A percentile compares a stretch with the other conserved stretches of the same genome.
Conservation (phyloP, 2,113 vertebrate genomes). For the Albula goreensis region DNA sequence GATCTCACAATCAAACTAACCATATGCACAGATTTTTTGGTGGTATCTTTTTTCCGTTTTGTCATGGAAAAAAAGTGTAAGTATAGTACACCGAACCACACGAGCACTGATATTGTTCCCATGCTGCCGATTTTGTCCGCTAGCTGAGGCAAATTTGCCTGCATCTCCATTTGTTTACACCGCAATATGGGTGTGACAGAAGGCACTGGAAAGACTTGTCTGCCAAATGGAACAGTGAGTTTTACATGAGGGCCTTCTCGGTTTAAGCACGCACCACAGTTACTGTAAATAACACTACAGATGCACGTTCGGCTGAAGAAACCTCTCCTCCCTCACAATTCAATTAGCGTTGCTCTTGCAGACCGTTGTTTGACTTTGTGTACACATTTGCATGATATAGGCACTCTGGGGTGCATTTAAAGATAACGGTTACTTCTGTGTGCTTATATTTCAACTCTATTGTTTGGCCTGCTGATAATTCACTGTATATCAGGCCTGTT, state of each 20-base stretch:
- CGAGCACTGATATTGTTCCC: neutral
- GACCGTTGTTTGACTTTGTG: neutral
- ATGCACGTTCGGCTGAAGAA: conserved; percentile 41
- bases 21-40: neutral
- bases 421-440: neutral
- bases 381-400: neutral
- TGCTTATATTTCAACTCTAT: neutral
- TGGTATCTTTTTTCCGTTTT: neutral
- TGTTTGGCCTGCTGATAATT: neutral
- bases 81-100: neutral
- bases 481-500: neutral
- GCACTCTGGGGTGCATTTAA: neutral
- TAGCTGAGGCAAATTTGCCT: neutral
- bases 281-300: conserved; percentile 39
- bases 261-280: conserved; percentile 37
- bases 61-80: neutral
- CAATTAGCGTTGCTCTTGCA: neutral
- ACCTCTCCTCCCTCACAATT: neutral
- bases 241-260: conserved; percentile 43
- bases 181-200: neutral
- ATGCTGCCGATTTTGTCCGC: neutral
- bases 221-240: conserved; percentile 31
- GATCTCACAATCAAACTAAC: neutral
- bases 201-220: conserved; percentile 16
- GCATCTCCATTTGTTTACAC: neutral